Evolutionary conservation across 2,888 invertebrate genomes (phyloP), one percentile per base, ranked within the genome.

Genomic region (Tuberolachnus salignus): DNA sequence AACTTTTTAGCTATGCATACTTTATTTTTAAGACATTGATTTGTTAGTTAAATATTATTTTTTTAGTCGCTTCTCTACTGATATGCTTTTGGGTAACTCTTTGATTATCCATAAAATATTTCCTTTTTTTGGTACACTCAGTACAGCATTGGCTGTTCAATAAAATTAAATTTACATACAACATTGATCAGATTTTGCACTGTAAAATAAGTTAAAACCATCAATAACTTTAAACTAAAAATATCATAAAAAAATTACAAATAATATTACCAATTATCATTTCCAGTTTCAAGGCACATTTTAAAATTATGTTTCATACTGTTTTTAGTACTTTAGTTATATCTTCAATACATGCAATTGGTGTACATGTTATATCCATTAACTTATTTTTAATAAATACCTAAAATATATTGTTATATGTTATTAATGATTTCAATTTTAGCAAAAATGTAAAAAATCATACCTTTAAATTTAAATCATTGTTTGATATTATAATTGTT

Each of bases 381-480:
- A 34, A 8, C n/a, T 61, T 61, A n/a, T 34, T 61, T 61, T n/a
- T 61, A 34, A 61, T 61, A 13, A 42, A 61, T 61, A 42, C 34
- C 61, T 42, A 10, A 42, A 61, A 61, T 34, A 61, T 61, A 61
- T 61, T n/a, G 2, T 16, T 16, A 61, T 61, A n/a, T 1, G 19
- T 16, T 61, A 42, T 61, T 61, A 4, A 14, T 14, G 16, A 16
- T 19, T 26, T 16, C 26, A 14, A 26, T 59, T 59, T 59, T 26
- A 59, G 26, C 26, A 16, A 26, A 26, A 23, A 59, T 26, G 19
- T 16, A 26, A 26, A 59, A 59, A 16, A 26, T 8, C 26, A 59
- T 59, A 61, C 61, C 61, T 61, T 61, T 61, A 61, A 3, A 61
- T 61, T 61, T 42, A 61, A n/a, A 9, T 61, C 34, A 61, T 61